Conservation (phyloP, 2,113 vertebrate genomes). For the Oriolus oriolus region DNA sequence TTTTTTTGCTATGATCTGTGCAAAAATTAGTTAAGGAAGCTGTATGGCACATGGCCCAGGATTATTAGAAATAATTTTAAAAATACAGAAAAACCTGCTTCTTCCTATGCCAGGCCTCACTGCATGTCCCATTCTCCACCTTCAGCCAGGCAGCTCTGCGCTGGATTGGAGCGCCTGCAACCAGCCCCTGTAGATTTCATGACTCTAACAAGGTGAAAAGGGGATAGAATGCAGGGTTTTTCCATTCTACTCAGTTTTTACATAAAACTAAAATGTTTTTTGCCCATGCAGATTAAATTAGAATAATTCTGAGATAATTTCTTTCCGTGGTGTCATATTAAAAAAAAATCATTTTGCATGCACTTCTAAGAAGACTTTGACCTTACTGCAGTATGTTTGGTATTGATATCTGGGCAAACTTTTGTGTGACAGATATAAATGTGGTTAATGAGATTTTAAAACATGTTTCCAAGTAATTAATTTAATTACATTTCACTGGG, state of each 20-base stretch:
- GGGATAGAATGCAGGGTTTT: background rate
- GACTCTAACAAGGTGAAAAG: background rate
- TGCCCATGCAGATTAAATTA: background rate
- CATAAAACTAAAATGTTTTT: background rate
- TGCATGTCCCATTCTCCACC: background rate
- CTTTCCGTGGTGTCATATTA: background rate
- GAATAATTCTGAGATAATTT: background rate
- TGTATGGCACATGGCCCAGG: background rate
- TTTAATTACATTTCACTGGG: background rate
- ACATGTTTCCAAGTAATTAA: background rate
- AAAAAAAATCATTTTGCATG: background rate
- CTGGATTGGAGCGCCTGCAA: background rate
- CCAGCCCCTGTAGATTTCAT: background rate
- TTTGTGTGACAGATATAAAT: constrained; percentile 20
- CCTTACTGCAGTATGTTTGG: background rate
- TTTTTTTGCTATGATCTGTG: background rate
- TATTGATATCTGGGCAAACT: background rate
- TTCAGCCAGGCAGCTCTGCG: background rate
- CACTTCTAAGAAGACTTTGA: background rate
- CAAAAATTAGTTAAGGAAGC: background rate
- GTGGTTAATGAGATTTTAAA: constrained; percentile 12
- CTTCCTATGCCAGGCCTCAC: background rate
- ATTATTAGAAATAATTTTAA: background rate
- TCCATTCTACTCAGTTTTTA: background rate
- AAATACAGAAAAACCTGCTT: background rate